A percentile compares a stretch with the other conserved stretches of the same genome.
phyloP scores from a whole-genome alignment of 2,888 invertebrate genomes.

The Apamea monoglypha region DNA sequence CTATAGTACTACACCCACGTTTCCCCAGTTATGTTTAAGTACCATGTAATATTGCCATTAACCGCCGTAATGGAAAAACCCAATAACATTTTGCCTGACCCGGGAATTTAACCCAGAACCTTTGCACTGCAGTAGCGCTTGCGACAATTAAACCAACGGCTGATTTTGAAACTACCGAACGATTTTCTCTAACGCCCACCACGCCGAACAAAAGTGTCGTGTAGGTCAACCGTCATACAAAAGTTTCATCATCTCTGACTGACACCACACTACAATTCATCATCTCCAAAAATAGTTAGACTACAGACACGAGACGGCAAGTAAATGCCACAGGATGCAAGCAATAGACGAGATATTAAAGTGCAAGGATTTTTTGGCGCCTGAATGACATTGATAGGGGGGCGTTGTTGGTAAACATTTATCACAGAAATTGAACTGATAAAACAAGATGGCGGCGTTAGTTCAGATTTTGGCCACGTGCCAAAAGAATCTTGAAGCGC shows the following conservation, averaged over 20 bases:
- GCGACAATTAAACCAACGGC: not conserved
- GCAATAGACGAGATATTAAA: not conserved
- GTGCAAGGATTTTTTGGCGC: not conserved
- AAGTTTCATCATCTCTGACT: constrained; percentile 15
- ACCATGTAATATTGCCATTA: not conserved
- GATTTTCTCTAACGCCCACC: constrained; percentile 7
- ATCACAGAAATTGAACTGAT: not conserved
- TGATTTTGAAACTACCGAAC: not conserved
- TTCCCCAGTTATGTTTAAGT: not conserved
- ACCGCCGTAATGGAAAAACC: not conserved
- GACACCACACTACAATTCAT: constrained; percentile 22
- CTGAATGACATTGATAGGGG: not conserved
- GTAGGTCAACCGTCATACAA: not conserved
- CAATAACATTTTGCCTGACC: not conserved
- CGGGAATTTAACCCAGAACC: not conserved
- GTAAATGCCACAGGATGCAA: not conserved
- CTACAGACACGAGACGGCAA: not conserved
- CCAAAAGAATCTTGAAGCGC: not conserved
- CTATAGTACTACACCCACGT: not conserved
- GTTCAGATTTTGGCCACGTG: not conserved
- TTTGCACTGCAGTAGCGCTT: not conserved
- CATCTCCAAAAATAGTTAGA: constrained; percentile 23
- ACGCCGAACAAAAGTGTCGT: not conserved
- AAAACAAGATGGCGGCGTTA: not conserved
- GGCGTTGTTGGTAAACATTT: not conserved